Percentiles rank a stretch among this genome's conserved stretches.
These are phyloP conservation scores for Leptopilina syphax DNA, from an alignment of 2,888 invertebrate species.

Conservation along the genomic window DNA sequence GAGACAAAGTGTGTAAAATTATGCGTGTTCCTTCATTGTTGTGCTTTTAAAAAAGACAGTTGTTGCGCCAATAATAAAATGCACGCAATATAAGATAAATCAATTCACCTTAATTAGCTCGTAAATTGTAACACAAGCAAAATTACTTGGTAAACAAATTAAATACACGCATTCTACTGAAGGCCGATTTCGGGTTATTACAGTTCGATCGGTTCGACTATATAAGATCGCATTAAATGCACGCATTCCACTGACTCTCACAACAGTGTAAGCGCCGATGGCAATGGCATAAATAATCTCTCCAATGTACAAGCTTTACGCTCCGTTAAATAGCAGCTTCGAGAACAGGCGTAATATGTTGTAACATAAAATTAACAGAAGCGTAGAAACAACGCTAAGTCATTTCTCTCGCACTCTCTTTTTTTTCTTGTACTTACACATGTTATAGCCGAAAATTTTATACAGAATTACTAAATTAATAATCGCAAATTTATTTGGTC, in stretches of 20 bases:
- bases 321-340: conserved; percentile 32
- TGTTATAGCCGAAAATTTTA: background rate
- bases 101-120: conserved; percentile 30
- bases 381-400: conserved; percentile 22
- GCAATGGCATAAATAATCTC: conserved; percentile 38
- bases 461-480: too few relatives aligned
- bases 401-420: background rate
- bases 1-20: background rate
- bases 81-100: conserved; percentile 16
- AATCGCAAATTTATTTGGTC: too few relatives aligned
- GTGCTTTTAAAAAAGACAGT: conserved; percentile 2
- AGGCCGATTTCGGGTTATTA: conserved; percentile 35
- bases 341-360: conserved; percentile 33
- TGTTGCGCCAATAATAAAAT: conserved; percentile 6
- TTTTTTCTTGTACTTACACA: background rate
- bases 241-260: conserved; percentile 19
- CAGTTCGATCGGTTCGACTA: conserved; percentile 10
- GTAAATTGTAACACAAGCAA: conserved; percentile 11
- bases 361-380: conserved; percentile 37
- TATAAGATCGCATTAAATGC: conserved; percentile 35
- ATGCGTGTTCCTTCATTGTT: conserved; percentile 7
- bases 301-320: conserved; percentile 35
- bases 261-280: conserved; percentile 27
- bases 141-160: conserved; percentile 33
- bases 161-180: conserved; percentile 32